A percentile compares a stretch with the other conserved stretches of the same genome.
Evolutionary conservation across 1,140 invertebrate genomes (phyloP).

Genomic region (Ostrea edulis): DNA sequence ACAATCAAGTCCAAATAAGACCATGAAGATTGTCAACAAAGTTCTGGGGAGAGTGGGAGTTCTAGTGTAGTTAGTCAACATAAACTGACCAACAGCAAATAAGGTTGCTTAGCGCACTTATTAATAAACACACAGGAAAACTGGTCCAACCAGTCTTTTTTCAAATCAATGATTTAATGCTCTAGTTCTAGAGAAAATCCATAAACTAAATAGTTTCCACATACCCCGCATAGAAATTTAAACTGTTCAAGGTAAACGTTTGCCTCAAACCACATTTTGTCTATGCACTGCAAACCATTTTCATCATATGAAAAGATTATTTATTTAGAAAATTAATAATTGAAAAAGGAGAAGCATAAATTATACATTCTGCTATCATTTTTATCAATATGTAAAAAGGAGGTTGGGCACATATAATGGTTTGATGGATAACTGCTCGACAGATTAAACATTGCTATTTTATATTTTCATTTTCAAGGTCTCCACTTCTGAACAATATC

Average conservation of each 20-base stretch:
- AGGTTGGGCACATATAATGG: not conserved
- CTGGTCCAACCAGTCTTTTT: not conserved
- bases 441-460: not conserved
- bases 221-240: not conserved
- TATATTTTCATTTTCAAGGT: not conserved
- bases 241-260: not conserved
- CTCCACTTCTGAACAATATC: not conserved
- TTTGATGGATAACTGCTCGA: not conserved
- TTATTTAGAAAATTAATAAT: not conserved
- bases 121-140: conserved; percentile 1
- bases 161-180: conserved; percentile 1
- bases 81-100: not conserved
- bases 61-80: not conserved
- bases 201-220: conserved; percentile 25
- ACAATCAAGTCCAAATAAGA: not conserved
- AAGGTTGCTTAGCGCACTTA: conserved; percentile 2
- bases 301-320: not conserved
- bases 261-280: not conserved
- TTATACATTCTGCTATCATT: not conserved
- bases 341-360: not conserved
- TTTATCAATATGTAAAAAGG: not conserved
- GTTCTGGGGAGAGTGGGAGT: not conserved
- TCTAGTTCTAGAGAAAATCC: conserved; percentile 3
- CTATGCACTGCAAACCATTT: not conserved
- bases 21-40: not conserved